Evolutionary conservation across 2,888 invertebrate genomes (phyloP).

Genomic region (Neocrepidodera transversa): DNA sequence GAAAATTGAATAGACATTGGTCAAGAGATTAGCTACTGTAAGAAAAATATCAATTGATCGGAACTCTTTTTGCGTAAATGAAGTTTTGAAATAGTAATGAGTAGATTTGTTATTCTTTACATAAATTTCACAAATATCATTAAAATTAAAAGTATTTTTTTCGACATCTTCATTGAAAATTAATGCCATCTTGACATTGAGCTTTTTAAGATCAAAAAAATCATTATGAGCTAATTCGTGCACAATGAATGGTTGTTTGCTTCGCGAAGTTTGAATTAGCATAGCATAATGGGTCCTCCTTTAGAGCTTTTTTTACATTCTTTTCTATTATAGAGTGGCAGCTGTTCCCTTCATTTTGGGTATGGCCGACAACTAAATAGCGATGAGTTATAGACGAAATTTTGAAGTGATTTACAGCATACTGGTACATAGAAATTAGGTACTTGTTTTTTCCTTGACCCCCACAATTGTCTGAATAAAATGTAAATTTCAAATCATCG

Average conservation of each 20-base stretch:
- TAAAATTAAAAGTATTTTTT: too few species aligned
- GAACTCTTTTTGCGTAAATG: too few species aligned
- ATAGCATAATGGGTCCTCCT: slow-evolving; percentile 12
- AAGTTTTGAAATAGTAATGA: too few species aligned
- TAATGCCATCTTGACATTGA: too few species aligned
- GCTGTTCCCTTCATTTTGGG: slow-evolving; percentile 31
- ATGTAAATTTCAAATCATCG: slow-evolving; percentile 10
- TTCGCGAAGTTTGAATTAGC: slow-evolving; percentile 15
- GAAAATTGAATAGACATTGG: too few species aligned
- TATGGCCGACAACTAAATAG: slow-evolving; percentile 31
- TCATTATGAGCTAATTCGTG: slow-evolving; percentile 15
- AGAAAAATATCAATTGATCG: too few species aligned
- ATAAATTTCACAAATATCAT: too few species aligned
- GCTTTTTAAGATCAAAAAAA: slow-evolving; percentile 8
- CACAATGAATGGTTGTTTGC: slow-evolving; percentile 21
- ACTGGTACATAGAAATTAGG: slow-evolving; percentile 34
- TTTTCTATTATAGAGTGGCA: slow-evolving; percentile 8
- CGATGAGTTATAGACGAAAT: slow-evolving; percentile 34
- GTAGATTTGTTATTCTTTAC: too few species aligned
- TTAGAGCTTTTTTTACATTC: slow-evolving; percentile 17
- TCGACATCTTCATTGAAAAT: too few species aligned
- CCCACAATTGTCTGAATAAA: slow-evolving; percentile 41
- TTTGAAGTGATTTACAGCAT: slow-evolving; percentile 22
- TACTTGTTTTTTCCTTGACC: slow-evolving; percentile 33
- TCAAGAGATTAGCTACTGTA: too few species aligned